Evolutionary conservation across 2,888 invertebrate genomes (phyloP), one percentile per base, ranked within the genome.

Genomic region (Onchidella celtica): DNA sequence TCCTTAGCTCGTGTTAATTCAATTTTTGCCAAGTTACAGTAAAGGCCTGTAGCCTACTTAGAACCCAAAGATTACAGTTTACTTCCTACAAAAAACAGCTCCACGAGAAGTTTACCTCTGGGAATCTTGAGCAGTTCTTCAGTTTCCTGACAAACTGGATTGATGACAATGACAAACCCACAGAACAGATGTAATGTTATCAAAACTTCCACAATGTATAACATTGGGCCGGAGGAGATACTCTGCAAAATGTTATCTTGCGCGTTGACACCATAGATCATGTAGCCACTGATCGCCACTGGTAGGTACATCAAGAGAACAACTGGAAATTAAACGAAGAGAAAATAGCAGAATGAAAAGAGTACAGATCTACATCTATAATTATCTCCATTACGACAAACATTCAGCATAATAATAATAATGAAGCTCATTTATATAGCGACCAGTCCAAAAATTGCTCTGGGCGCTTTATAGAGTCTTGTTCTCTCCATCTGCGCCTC

Each of bases 41-140:
- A n/a, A n/a, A n/a, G n/a, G n/a, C n/a, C n/a, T n/a, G n/a, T n/a
- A n/a, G n/a, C n/a, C n/a, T n/a, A n/a, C n/a, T n/a, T n/a, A n/a
- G n/a, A n/a, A n/a, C n/a, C n/a, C n/a, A n/a, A n/a, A n/a, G n/a
- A n/a, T n/a, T n/a, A n/a, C n/a, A n/a, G n/a, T n/a, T n/a, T n/a
- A n/a, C n/a, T n/a, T n/a, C n/a, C n/a, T n/a, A n/a, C n/a, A n/a
- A n/a, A n/a, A n/a, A n/a, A n/a, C n/a, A n/a, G n/a, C n/a, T n/a
- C n/a, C n/a, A n/a, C n/a, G n/a, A n/a, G n/a, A n/a, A n/a, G n/a
- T n/a, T 90, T 93, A 97, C 97, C 94, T 95, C 95, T 95, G 0
- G 96, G 95, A 82, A 97, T 95, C 34, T 95, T 95, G 24, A 97
- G 94, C 75, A 95, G 94, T 87, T 97, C 96, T 92, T 98, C 97